Conservation (phyloP, 2,888 invertebrate genomes). For the Ctena decussata region DNA sequence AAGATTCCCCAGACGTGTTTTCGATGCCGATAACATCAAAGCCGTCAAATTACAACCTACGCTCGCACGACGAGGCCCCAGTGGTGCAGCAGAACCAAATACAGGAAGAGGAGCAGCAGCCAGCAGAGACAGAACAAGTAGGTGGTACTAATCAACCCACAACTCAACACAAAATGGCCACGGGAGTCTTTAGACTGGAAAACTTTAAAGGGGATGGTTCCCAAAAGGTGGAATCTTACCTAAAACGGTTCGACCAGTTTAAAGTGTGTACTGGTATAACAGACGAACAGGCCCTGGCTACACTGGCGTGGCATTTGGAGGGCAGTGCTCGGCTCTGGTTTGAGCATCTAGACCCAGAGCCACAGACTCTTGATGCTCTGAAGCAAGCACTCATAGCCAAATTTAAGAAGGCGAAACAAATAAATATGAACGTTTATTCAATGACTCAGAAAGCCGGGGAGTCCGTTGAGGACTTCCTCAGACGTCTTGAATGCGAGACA, state of each 20-base stretch:
- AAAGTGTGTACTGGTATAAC: background rate
- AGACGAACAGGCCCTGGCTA: background rate
- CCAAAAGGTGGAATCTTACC: slow-evolving; percentile 3
- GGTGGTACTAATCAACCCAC: background rate
- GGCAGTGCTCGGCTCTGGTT: slow-evolving; percentile 6
- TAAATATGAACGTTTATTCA: background rate
- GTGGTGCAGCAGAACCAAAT: background rate
- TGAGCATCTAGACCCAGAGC: background rate
- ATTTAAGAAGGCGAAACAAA: background rate
- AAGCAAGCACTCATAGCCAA: background rate
- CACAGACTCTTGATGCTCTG: background rate
- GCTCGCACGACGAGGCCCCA: background rate
- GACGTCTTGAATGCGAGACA: slow-evolving; percentile 6
- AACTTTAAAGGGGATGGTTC: slow-evolving; percentile 11
- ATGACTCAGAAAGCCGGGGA: background rate
- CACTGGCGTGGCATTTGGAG: background rate
- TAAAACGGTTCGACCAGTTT: slow-evolving; percentile 17
- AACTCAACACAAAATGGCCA: background rate
- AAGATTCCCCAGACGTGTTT: background rate
- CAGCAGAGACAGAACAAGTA: background rate
- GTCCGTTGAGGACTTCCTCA: background rate
- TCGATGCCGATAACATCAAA: background rate
- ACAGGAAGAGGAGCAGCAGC: background rate
- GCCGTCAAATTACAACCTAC: slow-evolving; percentile 17
- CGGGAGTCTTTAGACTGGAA: background rate